Conservation (phyloP, 2,113 vertebrate genomes). For the Cichladusa arquata region DNA sequence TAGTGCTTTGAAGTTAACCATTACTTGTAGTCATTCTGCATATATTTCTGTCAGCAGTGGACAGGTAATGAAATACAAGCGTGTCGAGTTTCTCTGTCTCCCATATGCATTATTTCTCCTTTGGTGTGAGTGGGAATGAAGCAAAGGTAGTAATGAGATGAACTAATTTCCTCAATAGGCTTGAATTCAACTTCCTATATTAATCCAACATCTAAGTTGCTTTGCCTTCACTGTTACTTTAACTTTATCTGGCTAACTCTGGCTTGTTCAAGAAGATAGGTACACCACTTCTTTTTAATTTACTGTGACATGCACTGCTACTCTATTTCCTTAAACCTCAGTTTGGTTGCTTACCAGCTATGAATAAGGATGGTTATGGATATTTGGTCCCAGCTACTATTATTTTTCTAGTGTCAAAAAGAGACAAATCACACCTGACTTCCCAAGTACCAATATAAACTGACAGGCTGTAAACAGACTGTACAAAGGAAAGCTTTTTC, state of each 20-base stretch:
- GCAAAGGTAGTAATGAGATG: slow-evolving; percentile 3
- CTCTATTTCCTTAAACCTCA: background rate
- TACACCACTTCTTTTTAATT: background rate
- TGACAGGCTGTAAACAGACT: background rate
- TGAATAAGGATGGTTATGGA: background rate
- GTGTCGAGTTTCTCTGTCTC: slow-evolving; percentile 18
- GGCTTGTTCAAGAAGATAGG: background rate
- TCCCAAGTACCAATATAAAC: background rate
- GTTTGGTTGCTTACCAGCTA: background rate
- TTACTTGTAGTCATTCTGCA: slow-evolving; percentile 9
- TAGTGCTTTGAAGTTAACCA: slow-evolving; percentile 42
- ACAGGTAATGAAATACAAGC: slow-evolving; percentile 35
- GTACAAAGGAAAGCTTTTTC: background rate
- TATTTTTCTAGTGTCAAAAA: background rate
- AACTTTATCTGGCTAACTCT: background rate
- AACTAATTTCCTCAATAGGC: background rate
- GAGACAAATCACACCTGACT: background rate
- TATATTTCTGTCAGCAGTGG: background rate
- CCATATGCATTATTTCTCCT: background rate
- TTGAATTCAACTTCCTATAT: slow-evolving; percentile 25
- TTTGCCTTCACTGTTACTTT: slow-evolving; percentile 8
- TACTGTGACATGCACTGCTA: background rate
- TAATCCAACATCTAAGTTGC: slow-evolving; percentile 6
- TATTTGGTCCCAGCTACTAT: background rate
- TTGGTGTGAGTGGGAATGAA: background rate